These are phyloP conservation scores for Homarus gammarus DNA, from an alignment of 2,888 invertebrate species.

Conservation along the genomic window DNA sequence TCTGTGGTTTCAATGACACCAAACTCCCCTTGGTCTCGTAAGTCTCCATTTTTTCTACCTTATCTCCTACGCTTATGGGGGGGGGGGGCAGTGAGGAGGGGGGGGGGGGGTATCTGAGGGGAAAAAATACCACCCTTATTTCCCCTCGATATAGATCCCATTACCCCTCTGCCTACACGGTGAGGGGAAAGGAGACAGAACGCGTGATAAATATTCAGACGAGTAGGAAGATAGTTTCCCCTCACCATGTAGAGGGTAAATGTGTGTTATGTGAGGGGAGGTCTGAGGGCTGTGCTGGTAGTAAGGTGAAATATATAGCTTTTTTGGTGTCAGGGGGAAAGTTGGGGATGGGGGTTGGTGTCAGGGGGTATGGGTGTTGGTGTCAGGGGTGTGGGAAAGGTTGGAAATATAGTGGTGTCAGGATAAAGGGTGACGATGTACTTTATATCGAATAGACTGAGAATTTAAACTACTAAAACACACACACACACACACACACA, in stretches of 20 bases:
- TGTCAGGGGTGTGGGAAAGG: too few species aligned
- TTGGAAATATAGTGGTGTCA: too few species aligned
- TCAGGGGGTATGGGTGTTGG: too few species aligned
- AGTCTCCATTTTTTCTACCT: constrained; percentile 26
- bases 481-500: too few species aligned
- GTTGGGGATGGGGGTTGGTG: too few species aligned
- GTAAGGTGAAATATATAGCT: too few species aligned
- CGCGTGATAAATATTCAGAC: constrained; percentile 37
- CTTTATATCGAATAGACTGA: too few species aligned
- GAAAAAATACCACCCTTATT: not conserved
- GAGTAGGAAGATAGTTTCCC: not conserved
- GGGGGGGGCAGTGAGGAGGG: not conserved
- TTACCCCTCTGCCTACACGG: not conserved
- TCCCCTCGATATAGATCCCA: not conserved
- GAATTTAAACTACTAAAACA: too few species aligned
- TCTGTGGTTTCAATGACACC: constrained; percentile 37
- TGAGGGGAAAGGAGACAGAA: not conserved
- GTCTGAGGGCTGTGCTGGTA: too few species aligned
- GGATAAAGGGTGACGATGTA: too few species aligned
- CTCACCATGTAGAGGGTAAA: not conserved
- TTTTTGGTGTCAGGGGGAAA: too few species aligned
- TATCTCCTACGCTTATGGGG: constrained; percentile 38
- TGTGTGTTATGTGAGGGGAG: too few species aligned
- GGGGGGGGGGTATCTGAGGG: not conserved
- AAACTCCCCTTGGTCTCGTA: constrained; percentile 16